Conservation (phyloP, 2,888 invertebrate species). For the Drosophila falleni region DNA sequence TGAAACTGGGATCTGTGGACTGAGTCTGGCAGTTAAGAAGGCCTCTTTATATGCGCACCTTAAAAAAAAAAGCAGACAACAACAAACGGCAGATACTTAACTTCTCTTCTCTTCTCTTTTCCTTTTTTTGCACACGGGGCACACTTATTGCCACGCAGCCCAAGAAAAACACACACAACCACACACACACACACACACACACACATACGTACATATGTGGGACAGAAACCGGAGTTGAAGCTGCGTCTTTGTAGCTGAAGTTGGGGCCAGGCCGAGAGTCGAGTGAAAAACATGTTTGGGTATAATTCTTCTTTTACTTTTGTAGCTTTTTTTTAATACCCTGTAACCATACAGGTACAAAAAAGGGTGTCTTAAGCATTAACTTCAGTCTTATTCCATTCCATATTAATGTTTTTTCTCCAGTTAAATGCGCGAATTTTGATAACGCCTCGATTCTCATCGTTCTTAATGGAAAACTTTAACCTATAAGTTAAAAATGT, state of each 20-base stretch:
- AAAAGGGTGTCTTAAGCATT: background rate
- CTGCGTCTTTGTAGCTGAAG: conserved; percentile 51
- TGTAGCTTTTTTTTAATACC: conserved; percentile 33
- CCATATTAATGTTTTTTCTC: too few species aligned
- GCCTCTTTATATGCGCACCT: conserved; percentile 78
- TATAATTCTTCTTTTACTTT: conserved; percentile 77
- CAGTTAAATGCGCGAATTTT: too few species aligned
- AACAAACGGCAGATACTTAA: conserved; percentile 71
- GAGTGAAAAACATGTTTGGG: conserved; percentile 78
- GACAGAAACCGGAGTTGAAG: conserved; percentile 74
- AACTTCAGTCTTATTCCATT: too few species aligned
- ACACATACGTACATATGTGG: conserved; percentile 30
- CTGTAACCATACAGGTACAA: conserved; percentile 6
- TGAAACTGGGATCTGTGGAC: conserved; percentile 40
- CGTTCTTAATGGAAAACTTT: too few species aligned
- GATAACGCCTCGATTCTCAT: too few species aligned
- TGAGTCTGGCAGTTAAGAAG: conserved; percentile 58
- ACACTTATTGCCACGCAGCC: conserved; percentile 76
- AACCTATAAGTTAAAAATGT: too few species aligned
- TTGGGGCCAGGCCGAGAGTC: conserved; percentile 38
- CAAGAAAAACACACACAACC: conserved; percentile 30
- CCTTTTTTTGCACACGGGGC: conserved; percentile 66
- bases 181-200: conserved; percentile 20
- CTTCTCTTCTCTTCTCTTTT: conserved; percentile 15
- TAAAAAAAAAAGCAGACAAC: conserved; percentile 41